A percentile compares a stretch with the other conserved stretches of the same genome.
Evolutionary conservation across 2,113 vertebrate genomes (phyloP).

Genomic region (Apistogramma diplotaenia): DNA sequence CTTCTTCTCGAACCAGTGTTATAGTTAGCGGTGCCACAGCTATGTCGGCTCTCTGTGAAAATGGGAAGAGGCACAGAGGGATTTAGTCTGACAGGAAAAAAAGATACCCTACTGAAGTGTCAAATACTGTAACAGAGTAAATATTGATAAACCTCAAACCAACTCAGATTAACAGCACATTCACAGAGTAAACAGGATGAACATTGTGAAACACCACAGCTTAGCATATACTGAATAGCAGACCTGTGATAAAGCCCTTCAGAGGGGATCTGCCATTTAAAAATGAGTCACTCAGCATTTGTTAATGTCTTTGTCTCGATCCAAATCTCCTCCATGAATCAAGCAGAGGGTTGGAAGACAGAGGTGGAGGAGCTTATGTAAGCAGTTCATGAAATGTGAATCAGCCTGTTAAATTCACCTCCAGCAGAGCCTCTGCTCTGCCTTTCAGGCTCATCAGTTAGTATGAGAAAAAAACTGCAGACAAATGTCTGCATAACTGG

Average conservation of each 20-base stretch:
- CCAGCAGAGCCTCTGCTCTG: constrained; percentile 39
- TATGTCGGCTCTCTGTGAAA: constrained; percentile 98
- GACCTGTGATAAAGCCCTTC: constrained; percentile 12
- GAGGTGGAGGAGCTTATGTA: constrained; percentile 62
- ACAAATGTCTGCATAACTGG: background rate
- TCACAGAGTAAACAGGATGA: constrained; percentile 17
- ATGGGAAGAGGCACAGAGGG: constrained; percentile 64
- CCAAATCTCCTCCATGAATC: constrained; percentile 61
- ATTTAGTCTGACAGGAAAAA: constrained; percentile 51
- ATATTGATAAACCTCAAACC: constrained; percentile 24
- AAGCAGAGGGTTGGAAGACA: constrained; percentile 46
- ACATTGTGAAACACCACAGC: constrained; percentile 13
- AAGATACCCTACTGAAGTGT: constrained; percentile 6
- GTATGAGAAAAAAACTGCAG: background rate
- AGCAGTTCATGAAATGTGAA: constrained; percentile 61
- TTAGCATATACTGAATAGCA: constrained; percentile 18
- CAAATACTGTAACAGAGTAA: background rate
- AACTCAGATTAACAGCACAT: constrained; percentile 18
- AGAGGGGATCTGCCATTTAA: constrained; percentile 56
- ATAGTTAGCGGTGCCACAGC: constrained; percentile 98
- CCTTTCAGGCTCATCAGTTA: constrained; percentile 32
- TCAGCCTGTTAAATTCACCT: constrained; percentile 57
- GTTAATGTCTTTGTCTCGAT: constrained; percentile 63
- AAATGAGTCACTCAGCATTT: constrained; percentile 67
- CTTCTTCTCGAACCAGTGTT: constrained; percentile 96